Conservation (phyloP, 2,797 vertebrate genomes). For the Phalloptychus januarius region DNA sequence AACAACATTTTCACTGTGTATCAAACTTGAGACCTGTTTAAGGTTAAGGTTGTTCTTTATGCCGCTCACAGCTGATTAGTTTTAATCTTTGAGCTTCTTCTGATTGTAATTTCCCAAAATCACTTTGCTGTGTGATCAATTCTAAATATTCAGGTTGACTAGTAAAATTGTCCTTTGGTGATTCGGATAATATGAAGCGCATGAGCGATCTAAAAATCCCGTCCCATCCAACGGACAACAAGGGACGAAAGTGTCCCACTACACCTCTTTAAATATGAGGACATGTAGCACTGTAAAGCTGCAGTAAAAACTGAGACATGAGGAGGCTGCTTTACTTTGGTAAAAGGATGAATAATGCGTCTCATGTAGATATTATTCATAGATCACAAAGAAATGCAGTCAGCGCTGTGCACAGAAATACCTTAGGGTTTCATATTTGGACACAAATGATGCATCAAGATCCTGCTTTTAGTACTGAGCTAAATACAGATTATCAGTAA, state of each 20-base stretch:
- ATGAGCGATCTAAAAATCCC: background rate
- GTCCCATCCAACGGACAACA: background rate
- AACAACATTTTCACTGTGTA: too few relatives aligned
- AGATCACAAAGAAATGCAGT: too few relatives aligned
- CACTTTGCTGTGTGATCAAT: background rate
- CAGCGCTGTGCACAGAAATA: background rate
- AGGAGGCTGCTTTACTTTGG: background rate
- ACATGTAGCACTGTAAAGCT: background rate
- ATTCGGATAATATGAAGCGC: background rate
- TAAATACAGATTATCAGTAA: background rate
- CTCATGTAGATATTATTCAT: background rate
- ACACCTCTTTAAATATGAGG: background rate
- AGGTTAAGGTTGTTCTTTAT: background rate
- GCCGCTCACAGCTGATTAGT: background rate
- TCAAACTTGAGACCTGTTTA: background rate
- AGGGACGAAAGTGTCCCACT: background rate
- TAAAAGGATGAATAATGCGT: background rate
- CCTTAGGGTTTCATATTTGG: too few relatives aligned
- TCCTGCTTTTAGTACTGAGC: background rate
- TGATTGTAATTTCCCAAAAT: background rate
- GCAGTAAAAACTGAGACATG: background rate
- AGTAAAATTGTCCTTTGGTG: background rate
- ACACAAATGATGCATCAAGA: background rate
- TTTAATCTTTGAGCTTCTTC: background rate
- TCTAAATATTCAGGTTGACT: background rate